Evolutionary conservation across 2,113 vertebrate genomes (phyloP), one percentile per base, ranked within the genome.

Genomic region (Spea bombifrons): DNA sequence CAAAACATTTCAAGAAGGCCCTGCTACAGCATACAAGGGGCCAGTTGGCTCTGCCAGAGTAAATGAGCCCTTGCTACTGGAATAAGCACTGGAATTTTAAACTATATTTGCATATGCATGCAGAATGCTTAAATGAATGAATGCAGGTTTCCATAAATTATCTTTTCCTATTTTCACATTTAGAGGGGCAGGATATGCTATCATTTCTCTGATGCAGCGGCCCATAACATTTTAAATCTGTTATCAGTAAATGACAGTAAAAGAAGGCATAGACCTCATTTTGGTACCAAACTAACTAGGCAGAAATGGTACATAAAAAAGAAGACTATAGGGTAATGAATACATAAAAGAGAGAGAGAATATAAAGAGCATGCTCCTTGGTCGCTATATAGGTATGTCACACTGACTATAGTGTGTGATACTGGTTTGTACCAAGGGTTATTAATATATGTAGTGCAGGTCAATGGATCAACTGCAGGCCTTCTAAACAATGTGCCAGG

Each of bases 241-340:
- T 30, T 67, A 65, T 17, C 61, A 48, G 49, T 73, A 71, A 66
- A 71, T 78, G 50, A 70, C 67, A 50, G 67, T 17, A 7, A 49
- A 47, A 59, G 47, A 53, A 71, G 57, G 13, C 47, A 71, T 46
- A 45, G 13, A 52, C 13, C 66, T 46, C 67, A 45, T 52, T 66
- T 13, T 43, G 10, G 45, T 30, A 53, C 66, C 70, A 79, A 79
- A 50, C 46, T 48, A 8, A 78, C 30, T 66, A 47, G 46, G 64
- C 48, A 66, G 4, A 15, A 46, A 72, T 16, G 59, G 45, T 79
- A 66, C 17, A 66, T 73, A 55, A 66, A 79, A 79, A 46, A 55
- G 43, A 72, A 15, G 5, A 9, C 57, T 52, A 53, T 53, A 52
- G 52, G n/a, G 55, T 6, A 48, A 5, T 48, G 16, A 10, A 48